Evolutionary conservation across 1,140 invertebrate genomes (phyloP), one percentile per base, ranked within the genome.

Genomic region (Tetranychus urticae): DNA sequence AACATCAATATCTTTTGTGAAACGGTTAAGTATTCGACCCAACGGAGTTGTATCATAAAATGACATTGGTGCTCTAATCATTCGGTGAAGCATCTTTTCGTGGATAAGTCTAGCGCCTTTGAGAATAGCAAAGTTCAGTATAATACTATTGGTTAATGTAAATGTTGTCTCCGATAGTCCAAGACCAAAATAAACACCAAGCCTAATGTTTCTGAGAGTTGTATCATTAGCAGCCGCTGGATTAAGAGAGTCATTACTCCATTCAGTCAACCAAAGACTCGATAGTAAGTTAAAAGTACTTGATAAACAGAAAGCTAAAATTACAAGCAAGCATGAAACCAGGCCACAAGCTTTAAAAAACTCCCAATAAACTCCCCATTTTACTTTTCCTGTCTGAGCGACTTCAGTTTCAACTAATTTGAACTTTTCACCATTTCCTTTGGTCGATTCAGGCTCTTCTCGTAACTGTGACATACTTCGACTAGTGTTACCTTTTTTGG

Each of bases 101-200:
- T 65, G 64, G 14, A 65, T 36, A 12, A 61, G 35, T 50, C 54
- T 58, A 13, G 62, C 14, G 14, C 50, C 62, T 54, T 47, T 58
- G 23, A 65, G 31, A 46, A 54, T 58, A 1, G 55, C 59, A 33
- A 63, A 45, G 48, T 59, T 63, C 42, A 64, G 13, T 3, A 61
- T 13, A 8, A 61, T 47, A 7, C 47, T 59, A 12, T 63, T 35
- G 1, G 45, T 39, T 6, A 65, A 23, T 2, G 13, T 54, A 35
- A 39, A 61, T 13, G 61, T 31, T 58, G 63, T 62, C 83, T 92
- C 88, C 59, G 83, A 83, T 58, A 86, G 70, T 64, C 88, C 88
- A 58, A 91, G 79, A 35, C 78, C 85, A 61, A 83, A 86, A 71
- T 93, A 93, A 34, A 90, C 84, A 64, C 84, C 85, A 55, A 93